Percentiles rank a stretch among this genome's conserved stretches.
Evolutionary conservation across 2,888 invertebrate genomes (phyloP).

Genomic region (Lepeophtheirus nordmannii): DNA sequence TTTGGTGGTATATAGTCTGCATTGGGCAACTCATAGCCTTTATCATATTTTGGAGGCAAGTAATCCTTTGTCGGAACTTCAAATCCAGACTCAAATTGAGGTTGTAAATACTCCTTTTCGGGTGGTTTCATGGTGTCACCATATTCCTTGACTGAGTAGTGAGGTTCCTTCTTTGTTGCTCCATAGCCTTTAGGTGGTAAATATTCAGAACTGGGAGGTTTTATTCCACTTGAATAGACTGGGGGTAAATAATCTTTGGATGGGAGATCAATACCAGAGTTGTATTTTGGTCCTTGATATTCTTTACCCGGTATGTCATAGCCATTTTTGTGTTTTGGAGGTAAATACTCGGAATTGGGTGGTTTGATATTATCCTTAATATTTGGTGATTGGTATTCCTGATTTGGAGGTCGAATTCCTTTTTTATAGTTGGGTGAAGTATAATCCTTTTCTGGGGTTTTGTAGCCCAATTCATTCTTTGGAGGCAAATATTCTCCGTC

Average conservation of each 20-base stretch:
- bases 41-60: constrained; percentile 20
- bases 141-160: neutral
- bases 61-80: constrained; percentile 17
- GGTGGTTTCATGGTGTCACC: neutral
- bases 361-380: constrained; percentile 3
- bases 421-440: constrained; percentile 4
- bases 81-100: neutral
- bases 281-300: constrained; percentile 1
- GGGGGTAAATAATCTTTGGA: constrained; percentile 14
- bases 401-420: neutral
- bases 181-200: constrained; percentile 11
- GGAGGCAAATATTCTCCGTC: constrained; percentile 6
- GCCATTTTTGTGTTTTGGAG: neutral
- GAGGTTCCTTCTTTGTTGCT: neutral
- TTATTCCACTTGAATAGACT: neutral
- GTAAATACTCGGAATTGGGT: constrained; percentile 6
- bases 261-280: neutral
- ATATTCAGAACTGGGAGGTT: constrained; percentile 8
- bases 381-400: neutral
- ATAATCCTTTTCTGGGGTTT: constrained; percentile 16
- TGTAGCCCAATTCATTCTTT: neutral
- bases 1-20: neutral
- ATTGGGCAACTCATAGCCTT: neutral
- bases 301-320: neutral
- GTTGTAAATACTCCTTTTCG: constrained; percentile 1